Evolutionary conservation across 2,797 vertebrate species (phyloP), one percentile per base, ranked within the genome.

Genomic region (Trachurus trachurus): DNA sequence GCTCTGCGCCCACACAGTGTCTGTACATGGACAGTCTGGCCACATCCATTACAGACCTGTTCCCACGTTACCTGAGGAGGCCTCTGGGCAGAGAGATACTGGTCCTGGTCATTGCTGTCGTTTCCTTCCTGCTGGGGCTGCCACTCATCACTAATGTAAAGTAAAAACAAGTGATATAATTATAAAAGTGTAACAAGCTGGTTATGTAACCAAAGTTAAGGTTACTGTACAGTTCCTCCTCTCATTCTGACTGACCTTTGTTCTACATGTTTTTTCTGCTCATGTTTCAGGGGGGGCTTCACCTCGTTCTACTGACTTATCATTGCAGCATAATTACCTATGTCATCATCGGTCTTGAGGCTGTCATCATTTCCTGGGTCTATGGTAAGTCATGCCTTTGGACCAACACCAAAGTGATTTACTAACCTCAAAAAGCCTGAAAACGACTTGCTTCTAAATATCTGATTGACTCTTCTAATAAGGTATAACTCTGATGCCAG

Each of bases 21-120:
- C 96, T 99, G 81, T 97, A 96, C 56, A 92, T 99, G 80, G 98
- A 99, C 89, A 98, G 97, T 85, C 87, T 98, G 91, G 96, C 96
- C 74, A 99, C 98, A 0, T 95, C 97, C 71, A 86, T 97, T 76
- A 89, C 96, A 7, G 98, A 99, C 92, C 74, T 97, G 94, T 98
- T 96, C 83, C 98, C 98, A 0, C 80, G 4, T 34, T 81, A 90
- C 50, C 95, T 99, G 81, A 94, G 96, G 70, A 96, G 92, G 78
- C 91, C 85, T 0, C 81, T 94, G 0, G 91, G 91, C 7, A 93
- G 98, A 2, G 96, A 98, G 88, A 76, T 97, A 31, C 93, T 99
- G 79, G 96, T 96, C 62, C 94, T 99, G 44, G 85, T 65, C 67
- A 91, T 99, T 0, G 93, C 95, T 0, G 69, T 95, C 0, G 64